phyloP scores from a whole-genome alignment of 2,113 vertebrate genomes.

The Mesitornis unicolor region DNA sequence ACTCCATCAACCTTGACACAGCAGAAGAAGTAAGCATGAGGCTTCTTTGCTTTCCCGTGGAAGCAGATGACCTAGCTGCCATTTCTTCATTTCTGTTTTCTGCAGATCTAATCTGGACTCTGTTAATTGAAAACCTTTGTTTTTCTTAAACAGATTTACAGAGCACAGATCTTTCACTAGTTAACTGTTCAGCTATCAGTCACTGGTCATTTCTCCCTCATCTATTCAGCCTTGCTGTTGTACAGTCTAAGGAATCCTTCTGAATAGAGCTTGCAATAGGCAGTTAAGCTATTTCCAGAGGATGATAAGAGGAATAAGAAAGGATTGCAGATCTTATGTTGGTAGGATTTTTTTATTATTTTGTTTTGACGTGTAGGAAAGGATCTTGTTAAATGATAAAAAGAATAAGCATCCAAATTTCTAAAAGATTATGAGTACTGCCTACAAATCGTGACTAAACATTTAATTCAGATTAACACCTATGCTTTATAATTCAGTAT shows the following conservation, averaged over 20 bases:
- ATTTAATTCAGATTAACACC: background rate
- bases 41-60: accelerated
- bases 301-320: background rate
- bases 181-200: background rate
- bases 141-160: background rate
- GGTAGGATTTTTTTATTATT: background rate
- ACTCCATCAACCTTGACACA: background rate
- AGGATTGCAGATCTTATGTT: background rate
- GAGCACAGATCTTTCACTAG: background rate
- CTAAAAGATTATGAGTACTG: background rate
- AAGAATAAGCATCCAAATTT: background rate
- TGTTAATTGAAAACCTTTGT: background rate
- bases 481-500: background rate
- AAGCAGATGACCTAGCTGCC: background rate
- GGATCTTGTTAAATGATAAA: background rate
- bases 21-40: background rate
- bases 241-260: background rate
- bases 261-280: background rate
- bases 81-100: background rate
- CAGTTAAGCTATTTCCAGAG: background rate
- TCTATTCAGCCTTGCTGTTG: background rate
- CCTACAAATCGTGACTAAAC: background rate
- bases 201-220: background rate
- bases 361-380: background rate
- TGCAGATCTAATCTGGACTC: background rate